Evolutionary conservation across 2,888 invertebrate species (phyloP), one percentile per base, ranked within the genome.

Genomic region (Plutella xylostella): DNA sequence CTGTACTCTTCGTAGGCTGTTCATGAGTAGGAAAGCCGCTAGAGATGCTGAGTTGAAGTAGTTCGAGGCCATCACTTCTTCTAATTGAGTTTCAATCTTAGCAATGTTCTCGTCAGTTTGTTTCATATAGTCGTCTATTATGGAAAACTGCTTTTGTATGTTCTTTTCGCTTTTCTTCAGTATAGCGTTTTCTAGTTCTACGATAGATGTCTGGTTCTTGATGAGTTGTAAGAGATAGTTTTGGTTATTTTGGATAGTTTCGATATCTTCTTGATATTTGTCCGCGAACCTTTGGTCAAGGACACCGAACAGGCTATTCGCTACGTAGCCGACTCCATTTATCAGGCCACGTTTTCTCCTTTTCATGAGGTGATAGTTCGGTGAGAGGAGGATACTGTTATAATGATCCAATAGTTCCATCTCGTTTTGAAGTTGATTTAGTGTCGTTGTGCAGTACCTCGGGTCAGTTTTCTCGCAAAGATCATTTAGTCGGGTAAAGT

Each of bases 271-370:
- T n/a, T n/a, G n/a, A n/a, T n/a, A n/a, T n/a, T n/a, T n/a, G n/a
- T n/a, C n/a, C n/a, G n/a, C n/a, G n/a, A n/a, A n/a, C n/a, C 35
- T 15, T 37, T 47, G 38, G n/a, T 49, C 51, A 11, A 51, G 20
- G 3, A 51, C 42, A 1, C 49, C 49, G 22, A 51, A 51, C 9
- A 51, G 31, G 15, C 40, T 38, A 40, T 50, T 48, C 1, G 51
- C 42, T 15, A 48, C 3, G 17, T 34, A 28, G 12, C 47, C 48
- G 9, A 45, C 41, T 11, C 46, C 50, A 28, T 48, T 41, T n/a
- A 47, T 39, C 3, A 50, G 28, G 11, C 45, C 49, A 30, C 47
- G 35, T 38, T 38, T 43, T n/a, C 38, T 45, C n/a, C 45, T 43
- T 11, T 44, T 43, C n/a, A 21, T 14, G 7, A 48, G 19, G 28